Evolutionary conservation across 2,888 invertebrate species (phyloP).

Genomic region (Barypeithes pellucidus): DNA sequence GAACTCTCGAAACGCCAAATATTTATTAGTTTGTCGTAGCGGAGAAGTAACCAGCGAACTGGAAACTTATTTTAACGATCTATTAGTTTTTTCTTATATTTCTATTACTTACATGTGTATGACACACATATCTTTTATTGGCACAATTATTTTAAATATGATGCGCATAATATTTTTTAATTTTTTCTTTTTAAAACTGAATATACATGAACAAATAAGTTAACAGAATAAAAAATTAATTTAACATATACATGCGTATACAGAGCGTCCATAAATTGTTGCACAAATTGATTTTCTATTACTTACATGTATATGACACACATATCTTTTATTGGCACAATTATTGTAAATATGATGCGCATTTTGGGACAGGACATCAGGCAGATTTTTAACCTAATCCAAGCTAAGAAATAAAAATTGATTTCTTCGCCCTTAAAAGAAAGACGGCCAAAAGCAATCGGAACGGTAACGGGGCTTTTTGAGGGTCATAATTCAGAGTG

Average conservation of each 20-base stretch:
- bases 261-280: no score
- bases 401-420: no score
- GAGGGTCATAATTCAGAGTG: slow-evolving; percentile 1
- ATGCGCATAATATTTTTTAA: neutral
- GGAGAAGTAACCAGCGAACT: neutral
- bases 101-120: neutral
- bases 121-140: neutral
- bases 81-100: neutral
- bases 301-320: neutral
- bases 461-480: neutral
- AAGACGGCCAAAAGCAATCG: no score
- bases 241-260: no score
- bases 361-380: no score
- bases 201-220: no score
- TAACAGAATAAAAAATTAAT: no score
- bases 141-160: neutral
- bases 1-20: slow-evolving; percentile 15
- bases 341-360: neutral
- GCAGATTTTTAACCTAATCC: no score
- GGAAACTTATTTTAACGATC: neutral
- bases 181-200: no score
- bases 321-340: neutral
- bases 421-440: no score
- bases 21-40: slow-evolving; percentile 20
- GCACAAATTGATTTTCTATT: no score